Evolutionary conservation across 2,797 vertebrate genomes (phyloP).

Genomic region (Myotis daubentonii): DNA sequence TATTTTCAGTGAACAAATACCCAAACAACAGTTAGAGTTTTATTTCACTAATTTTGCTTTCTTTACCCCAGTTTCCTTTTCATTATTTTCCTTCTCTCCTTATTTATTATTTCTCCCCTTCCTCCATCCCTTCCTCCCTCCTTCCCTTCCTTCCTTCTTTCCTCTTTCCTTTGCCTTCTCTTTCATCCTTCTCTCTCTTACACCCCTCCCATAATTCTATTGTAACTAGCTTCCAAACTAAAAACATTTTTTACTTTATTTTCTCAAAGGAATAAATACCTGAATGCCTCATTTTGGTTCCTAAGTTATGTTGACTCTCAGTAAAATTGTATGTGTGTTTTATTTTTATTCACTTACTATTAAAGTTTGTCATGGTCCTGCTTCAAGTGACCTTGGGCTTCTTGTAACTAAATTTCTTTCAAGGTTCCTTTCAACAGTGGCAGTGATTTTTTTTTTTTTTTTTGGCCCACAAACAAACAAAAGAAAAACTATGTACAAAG

Average conservation of each 20-base stretch:
- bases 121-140: accelerated
- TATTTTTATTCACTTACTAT: slow-evolving; percentile 73
- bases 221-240: slow-evolving; percentile 24
- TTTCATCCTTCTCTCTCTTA: background rate
- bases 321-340: slow-evolving; percentile 60
- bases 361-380: slow-evolving; percentile 66
- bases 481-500: slow-evolving; percentile 3
- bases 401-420: slow-evolving; percentile 48
- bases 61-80: background rate
- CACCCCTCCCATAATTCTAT: background rate
- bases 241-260: background rate
- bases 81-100: slow-evolving; percentile 42
- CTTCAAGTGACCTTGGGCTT: slow-evolving; percentile 59
- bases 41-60: slow-evolving; percentile 33
- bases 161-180: background rate
- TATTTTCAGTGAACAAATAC: slow-evolving; percentile 76
- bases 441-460: background rate
- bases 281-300: slow-evolving; percentile 59
- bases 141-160: background rate
- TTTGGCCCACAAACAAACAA: background rate
- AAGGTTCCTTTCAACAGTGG: slow-evolving; percentile 37
- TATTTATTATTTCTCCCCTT: background rate
- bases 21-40: slow-evolving; percentile 44
- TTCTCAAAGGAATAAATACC: slow-evolving; percentile 50
- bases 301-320: slow-evolving; percentile 50